Base-by-base conservation (phyloP, 2,888 invertebrate genomes). In the Chloroclystis v-ata region DNA sequence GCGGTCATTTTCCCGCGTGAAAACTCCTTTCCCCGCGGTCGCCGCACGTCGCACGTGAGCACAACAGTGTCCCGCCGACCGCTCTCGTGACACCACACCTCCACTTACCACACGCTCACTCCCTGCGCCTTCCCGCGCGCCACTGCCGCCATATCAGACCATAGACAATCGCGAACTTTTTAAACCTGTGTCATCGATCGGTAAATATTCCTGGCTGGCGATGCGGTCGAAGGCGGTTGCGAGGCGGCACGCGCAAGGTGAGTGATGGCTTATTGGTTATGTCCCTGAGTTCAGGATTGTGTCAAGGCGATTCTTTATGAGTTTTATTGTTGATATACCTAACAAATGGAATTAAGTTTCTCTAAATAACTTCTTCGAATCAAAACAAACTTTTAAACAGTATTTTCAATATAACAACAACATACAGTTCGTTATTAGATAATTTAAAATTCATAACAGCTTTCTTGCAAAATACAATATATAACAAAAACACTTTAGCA, bases 151-250 rank as follows among this genome's bases (percentile, higher is more conserved):
- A 67, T 68, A 57, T 57, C 58, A 28, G 32, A 46, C 67, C 76
- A 70, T 77, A 57, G 50, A 49, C 52, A 65, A 71, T 56, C 60
- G 72, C 75, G 67, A 71, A 75, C 68, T 74, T 81, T 77, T 69
- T 54, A 60, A n/a, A 61, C 38, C 58, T 67, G 71, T 72, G 75
- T 61, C 79, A 79, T 82, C 79, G 82, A 82, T 82, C 59, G 60
- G 75, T 78, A 61, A 63, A 72, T 70, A 71, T 68, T 74, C 72
- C 65, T 69, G 65, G 68, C 67, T 64, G 69, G 72, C 89, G 83
- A 92, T 92, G 92, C 90, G 92, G 89, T 92, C 91, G 62, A 92
- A 92, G 81, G 91, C 92, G 69, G 91, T 92, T 63, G 92, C 92
- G 65, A 90, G 92, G 81, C 90, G 90, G 78, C 89, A 91, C 72